A percentile compares a stretch with the other conserved stretches of the same genome.
These are phyloP conservation scores for Ladona fulva DNA, from an alignment of 1,140 invertebrate genomes.

Conservation along the genomic window DNA sequence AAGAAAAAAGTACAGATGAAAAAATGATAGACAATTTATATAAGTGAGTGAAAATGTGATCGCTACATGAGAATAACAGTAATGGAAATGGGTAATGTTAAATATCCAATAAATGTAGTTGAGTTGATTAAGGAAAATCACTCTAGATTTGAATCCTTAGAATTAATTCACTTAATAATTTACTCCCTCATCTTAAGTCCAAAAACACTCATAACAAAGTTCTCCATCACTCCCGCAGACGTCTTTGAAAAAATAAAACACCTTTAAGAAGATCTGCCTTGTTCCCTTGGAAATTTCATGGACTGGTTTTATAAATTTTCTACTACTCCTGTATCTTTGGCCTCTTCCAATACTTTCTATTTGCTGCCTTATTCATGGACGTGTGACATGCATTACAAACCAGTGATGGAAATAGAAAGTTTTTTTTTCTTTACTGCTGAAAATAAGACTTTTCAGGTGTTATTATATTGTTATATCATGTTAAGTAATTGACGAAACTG, in stretches of 20 bases:
- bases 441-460: no score
- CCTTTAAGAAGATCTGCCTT: not conserved
- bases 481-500: no score
- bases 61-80: not conserved
- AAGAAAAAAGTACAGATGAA: no score
- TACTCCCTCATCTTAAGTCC: not conserved
- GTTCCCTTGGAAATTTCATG: not conserved
- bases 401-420: no score
- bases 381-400: not conserved
- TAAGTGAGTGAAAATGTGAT: not conserved
- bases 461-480: no score
- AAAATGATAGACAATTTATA: no score
- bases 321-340: not conserved
- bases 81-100: not conserved
- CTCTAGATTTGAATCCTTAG: no score
- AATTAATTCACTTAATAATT: not conserved
- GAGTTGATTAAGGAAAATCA: not conserved
- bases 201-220: not conserved
- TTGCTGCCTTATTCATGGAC: not conserved
- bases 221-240: not conserved
- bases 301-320: not conserved
- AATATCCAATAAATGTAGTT: not conserved
- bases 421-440: no score
- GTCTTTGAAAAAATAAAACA: not conserved
- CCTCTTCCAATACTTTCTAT: not conserved